Base-by-base conservation (phyloP, 2,797 vertebrate genomes). In the Acanthurus leucopareius region DNA sequence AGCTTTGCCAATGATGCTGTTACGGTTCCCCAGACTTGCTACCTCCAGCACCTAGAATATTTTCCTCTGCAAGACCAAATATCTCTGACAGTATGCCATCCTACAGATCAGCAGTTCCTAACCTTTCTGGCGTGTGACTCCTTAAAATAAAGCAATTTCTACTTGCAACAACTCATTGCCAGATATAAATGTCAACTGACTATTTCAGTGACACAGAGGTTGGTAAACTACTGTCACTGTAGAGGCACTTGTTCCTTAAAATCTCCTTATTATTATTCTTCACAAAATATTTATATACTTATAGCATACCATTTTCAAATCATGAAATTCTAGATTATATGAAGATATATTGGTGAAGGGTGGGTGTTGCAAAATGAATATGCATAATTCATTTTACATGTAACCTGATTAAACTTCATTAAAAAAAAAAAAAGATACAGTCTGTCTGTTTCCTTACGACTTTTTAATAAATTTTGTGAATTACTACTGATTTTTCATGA, bases 351-450 rank as follows among this genome's bases (percentile, higher is more conserved):
- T 32, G 66, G 71, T 79, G 76, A 59, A 79, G 83, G 78, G 38
- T 58, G 64, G 61, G 42, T 80, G 49, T 63, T 66, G 49, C 22
- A 22, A 11, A 63, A 74, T 53, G 4, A 80, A 79, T 71, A 82
- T 91, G 69, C 35, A 73, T 75, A 85, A 80, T 81, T 85, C 68
- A 82, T 88, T 88, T 84, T 86, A 86, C 74, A 77, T 64, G 42
- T 69, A 69, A 58, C n/a, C 56, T 51, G n/a, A 68, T 64, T 58
- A 70, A 85, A 75, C 11, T 19, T 56, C 11, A 62, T 71, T 40
- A 70, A 69, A 32, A 32, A 32, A 32, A 32, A 25, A n/a, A n/a
- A n/a, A n/a, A n/a, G n/a, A 32, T 32, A 32, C 28, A 32, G 28
- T 32, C 28, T 4, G 28, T 32, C 28, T 4, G 28, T 32, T 32